Base-by-base conservation (phyloP, 2,888 invertebrate genomes). In the Crossocerus cetratus region DNA sequence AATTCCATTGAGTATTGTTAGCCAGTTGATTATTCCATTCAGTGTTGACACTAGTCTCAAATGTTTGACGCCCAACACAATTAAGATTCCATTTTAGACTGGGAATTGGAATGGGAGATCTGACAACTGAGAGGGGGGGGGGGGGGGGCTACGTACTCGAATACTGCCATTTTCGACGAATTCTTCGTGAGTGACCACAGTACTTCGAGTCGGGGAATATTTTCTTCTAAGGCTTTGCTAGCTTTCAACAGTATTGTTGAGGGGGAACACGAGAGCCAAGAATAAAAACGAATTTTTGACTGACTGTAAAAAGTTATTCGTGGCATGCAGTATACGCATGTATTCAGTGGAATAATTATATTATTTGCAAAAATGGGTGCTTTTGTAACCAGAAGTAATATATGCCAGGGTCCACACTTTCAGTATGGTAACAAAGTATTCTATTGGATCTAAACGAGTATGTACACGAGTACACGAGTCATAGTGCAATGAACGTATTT, bases 1-100 rank as follows among this genome's bases (percentile, higher is more conserved):
- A 86, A 67, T 76, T 81, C 56, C 65, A 62, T 74, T 62, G 74
- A 43, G 68, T 76, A 72, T 83, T 80, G 73, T 82, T 82, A 82
- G 81, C 83, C 81, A 78, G 83, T 84, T 84, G 83, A 83, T 85
- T 77, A 74, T 81, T 65, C 65, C 83, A 71, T 78, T 86, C 84
- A 83, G 81, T 86, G 83, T 86, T 84, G 78, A 83, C 80, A 77
- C 71, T 81, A 80, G 80, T 82, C 74, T 78, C 72, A 63, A 78
- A 73, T 59, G 69, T 81, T 76, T 68, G 69, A 75, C 63, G 66
- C 70, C 72, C 69, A 63, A 54, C 68, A 54, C 23, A 69, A 71
- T 77, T 69, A 74, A 3, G 65, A 77, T 78, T 81, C 77, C 69
- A 76, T 68, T 42, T 32, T 67, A 60, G 20, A 57, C 62, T 57